A percentile compares a stretch with the other conserved stretches of the same genome.
phyloP scores from a whole-genome alignment of 2,888 invertebrate genomes.

The Apamea crenata region DNA sequence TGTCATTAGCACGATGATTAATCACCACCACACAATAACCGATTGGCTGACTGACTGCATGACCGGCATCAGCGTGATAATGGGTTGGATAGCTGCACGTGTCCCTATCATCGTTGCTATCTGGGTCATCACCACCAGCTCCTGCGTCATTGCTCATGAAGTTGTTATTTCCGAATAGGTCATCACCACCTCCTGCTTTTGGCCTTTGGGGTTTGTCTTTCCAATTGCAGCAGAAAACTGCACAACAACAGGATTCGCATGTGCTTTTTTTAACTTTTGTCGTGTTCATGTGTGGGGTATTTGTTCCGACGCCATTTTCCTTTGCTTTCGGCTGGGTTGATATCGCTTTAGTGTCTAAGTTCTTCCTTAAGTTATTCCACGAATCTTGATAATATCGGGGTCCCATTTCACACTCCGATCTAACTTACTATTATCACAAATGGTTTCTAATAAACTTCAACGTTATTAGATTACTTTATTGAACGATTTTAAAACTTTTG shows the following conservation, averaged over 20 bases:
- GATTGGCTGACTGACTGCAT: neutral
- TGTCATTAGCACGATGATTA: neutral
- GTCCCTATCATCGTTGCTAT: neutral
- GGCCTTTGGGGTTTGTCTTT: neutral
- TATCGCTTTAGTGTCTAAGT: neutral
- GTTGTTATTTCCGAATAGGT: neutral
- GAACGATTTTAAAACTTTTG: neutral
- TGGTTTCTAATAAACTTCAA: neutral
- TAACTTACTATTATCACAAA: neutral
- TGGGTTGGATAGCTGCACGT: neutral
- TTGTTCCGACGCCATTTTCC: neutral
- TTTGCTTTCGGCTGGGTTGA: neutral
- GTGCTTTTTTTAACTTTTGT: neutral
- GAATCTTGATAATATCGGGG: neutral
- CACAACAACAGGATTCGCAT: neutral
- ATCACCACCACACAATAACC: neutral
- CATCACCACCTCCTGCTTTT: neutral
- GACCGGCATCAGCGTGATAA: neutral
- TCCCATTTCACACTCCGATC: neutral
- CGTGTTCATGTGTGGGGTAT: neutral
- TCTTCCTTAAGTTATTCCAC: neutral
- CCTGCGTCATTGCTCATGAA: neutral
- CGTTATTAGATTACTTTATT: neutral
- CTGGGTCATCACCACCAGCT: neutral
- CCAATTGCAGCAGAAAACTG: neutral